A percentile compares a stretch with the other conserved stretches of the same genome.
Evolutionary conservation across 2,113 vertebrate species (phyloP).

Genomic region (Mesembrinibis cayennensis): DNA sequence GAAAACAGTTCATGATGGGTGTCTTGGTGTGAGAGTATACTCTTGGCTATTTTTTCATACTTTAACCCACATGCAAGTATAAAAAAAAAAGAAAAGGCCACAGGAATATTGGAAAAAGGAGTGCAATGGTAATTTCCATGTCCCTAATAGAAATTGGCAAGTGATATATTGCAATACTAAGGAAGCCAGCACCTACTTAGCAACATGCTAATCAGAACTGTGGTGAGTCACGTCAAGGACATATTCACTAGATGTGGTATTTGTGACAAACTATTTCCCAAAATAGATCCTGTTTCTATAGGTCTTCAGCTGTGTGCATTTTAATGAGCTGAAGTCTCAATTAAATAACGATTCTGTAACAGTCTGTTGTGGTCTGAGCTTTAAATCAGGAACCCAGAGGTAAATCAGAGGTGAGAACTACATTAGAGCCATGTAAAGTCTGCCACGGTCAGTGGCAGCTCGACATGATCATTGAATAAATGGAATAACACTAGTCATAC

Average conservation of each 20-base stretch:
- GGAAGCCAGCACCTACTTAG: constrained; percentile 36
- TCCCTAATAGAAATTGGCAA: constrained; percentile 12
- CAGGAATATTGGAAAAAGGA: neutral
- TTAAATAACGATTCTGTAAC: neutral
- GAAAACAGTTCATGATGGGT: neutral
- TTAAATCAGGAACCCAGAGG: neutral
- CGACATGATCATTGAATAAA: neutral
- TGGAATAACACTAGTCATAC: neutral
- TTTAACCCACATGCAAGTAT: neutral
- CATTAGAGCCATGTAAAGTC: neutral
- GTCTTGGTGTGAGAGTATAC: neutral
- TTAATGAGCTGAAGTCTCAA: neutral
- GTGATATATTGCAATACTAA: neutral
- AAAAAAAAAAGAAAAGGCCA: neutral
- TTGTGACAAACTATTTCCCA: constrained; percentile 39
- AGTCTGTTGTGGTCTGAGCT: neutral
- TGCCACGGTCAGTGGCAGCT: neutral
- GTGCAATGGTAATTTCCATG: neutral
- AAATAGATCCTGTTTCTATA: constrained; percentile 24
- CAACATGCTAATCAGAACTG: constrained; percentile 36
- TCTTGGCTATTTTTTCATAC: neutral
- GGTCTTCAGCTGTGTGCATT: constrained; percentile 11
- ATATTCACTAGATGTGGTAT: constrained; percentile 18
- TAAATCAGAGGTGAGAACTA: neutral
- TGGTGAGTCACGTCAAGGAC: constrained; percentile 50